Percentiles rank a stretch among this genome's conserved stretches.
Conservation (phyloP, 2,888 invertebrate genomes). For the Lithosia quadra region DNA sequence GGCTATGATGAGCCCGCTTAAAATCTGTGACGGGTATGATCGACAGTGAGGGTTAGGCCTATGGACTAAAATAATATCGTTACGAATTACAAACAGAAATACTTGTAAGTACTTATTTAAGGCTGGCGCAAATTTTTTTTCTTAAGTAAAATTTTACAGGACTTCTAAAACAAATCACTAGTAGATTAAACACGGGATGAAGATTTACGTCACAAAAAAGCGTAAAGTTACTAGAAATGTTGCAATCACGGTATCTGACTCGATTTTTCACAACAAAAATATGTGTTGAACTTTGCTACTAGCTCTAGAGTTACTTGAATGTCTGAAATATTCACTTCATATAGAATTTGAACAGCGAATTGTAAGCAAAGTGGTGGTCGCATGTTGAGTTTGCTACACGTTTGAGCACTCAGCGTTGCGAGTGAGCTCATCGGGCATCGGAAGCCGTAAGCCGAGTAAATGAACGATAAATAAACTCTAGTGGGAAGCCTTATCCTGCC, state of each 20-base stretch:
- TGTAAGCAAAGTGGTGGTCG: slow-evolving; percentile 29
- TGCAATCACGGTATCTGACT: neutral
- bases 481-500: slow-evolving; percentile 26
- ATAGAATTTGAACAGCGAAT: slow-evolving; percentile 16
- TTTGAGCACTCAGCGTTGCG: slow-evolving; percentile 43
- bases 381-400: slow-evolving; percentile 37
- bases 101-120: too few species aligned
- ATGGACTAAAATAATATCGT: too few species aligned
- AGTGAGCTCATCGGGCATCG: slow-evolving; percentile 28
- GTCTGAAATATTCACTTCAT: slow-evolving; percentile 13
- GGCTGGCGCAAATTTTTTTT: too few species aligned
- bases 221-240: neutral
- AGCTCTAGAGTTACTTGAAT: neutral
- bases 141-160: too few species aligned
- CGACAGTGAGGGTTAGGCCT: too few species aligned
- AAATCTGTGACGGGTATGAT: too few species aligned
- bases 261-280: neutral
- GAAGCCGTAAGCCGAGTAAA: slow-evolving; percentile 45
- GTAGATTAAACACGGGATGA: neutral
- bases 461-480: slow-evolving; percentile 37
- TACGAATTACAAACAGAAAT: too few species aligned
- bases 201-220: neutral
- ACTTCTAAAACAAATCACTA: too few species aligned
- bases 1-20: neutral
- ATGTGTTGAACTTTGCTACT: too few species aligned